These are phyloP conservation scores for Paedocypris micromegethes DNA, from an alignment of 2,797 vertebrate genomes.

Conservation along the genomic window DNA sequence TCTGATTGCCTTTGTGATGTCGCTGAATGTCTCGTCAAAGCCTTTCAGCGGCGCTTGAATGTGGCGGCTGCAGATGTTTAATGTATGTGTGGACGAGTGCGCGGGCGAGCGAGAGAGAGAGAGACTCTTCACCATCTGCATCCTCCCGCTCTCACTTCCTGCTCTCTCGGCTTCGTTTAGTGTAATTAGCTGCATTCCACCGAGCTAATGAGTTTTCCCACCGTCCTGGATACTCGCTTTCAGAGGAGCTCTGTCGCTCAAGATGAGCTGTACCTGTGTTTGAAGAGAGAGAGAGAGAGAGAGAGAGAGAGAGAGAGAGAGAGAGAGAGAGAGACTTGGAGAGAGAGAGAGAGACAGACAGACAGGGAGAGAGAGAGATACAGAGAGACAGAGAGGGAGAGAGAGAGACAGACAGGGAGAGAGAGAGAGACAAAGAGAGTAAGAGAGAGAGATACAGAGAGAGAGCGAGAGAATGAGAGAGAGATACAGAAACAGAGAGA, in stretches of 20 bases:
- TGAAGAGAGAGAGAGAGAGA: background rate
- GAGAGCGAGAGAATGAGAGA: too few relatives aligned
- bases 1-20: constrained; percentile 21
- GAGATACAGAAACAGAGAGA: too few relatives aligned
- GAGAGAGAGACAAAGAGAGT: too few relatives aligned
- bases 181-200: constrained; percentile 43
- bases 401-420: too few relatives aligned
- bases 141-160: constrained; percentile 3
- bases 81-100: constrained; percentile 11
- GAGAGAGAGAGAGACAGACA: constrained; percentile 1
- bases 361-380: too few relatives aligned
- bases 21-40: constrained; percentile 25
- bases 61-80: constrained; percentile 25
- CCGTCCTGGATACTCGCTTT: constrained; percentile 13
- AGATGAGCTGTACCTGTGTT: constrained; percentile 10
- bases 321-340: constrained; percentile 5
- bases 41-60: constrained; percentile 20
- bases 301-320: background rate
- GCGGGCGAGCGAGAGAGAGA: constrained; percentile 7
- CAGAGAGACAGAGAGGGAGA: too few relatives aligned
- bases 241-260: constrained; percentile 17
- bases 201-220: constrained; percentile 41
- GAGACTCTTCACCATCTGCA: constrained; percentile 28
- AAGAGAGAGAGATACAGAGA: too few relatives aligned
- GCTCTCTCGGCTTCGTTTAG: constrained; percentile 22